phyloP scores from a whole-genome alignment of 1,140 invertebrate species.

The Dendroctonus valens region DNA sequence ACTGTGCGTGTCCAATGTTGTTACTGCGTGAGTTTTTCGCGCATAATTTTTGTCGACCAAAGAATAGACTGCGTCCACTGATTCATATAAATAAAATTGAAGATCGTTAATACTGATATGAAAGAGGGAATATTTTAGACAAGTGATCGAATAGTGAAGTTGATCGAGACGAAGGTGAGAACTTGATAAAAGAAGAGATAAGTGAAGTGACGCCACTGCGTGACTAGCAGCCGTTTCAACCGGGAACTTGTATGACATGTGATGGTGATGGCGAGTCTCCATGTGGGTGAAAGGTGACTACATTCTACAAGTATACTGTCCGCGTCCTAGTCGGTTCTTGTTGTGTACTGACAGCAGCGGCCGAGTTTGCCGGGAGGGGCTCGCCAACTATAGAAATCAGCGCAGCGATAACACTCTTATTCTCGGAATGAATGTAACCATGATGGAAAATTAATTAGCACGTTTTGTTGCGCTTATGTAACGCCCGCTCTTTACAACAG shows the following conservation, averaged over 20 bases:
- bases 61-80: no score
- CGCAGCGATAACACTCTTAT: slow-evolving; percentile 35
- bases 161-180: no score
- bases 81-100: no score
- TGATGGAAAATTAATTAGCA: slow-evolving; percentile 37
- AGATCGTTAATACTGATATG: no score
- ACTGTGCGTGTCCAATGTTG: no score
- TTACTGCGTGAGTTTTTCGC: no score
- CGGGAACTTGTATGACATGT: slow-evolving; percentile 36
- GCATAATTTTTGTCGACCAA: no score
- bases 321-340: slow-evolving; percentile 28
- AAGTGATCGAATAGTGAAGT: no score
- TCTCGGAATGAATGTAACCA: slow-evolving; percentile 34
- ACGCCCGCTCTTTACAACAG: slow-evolving; percentile 30
- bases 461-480: slow-evolving; percentile 34
- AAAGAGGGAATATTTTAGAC: no score
- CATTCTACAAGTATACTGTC: slow-evolving; percentile 35
- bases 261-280: slow-evolving; percentile 36
- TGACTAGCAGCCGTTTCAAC: slow-evolving; percentile 28
- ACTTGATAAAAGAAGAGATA: no score
- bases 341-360: slow-evolving; percentile 31
- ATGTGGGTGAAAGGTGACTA: slow-evolving; percentile 37
- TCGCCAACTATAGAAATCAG: slow-evolving; percentile 34
- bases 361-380: slow-evolving; percentile 31
- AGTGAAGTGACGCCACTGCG: slow-evolving; percentile 22